These are phyloP conservation scores for Pao palembangensis DNA, from an alignment of 2,113 vertebrate species.

Conservation along the genomic window DNA sequence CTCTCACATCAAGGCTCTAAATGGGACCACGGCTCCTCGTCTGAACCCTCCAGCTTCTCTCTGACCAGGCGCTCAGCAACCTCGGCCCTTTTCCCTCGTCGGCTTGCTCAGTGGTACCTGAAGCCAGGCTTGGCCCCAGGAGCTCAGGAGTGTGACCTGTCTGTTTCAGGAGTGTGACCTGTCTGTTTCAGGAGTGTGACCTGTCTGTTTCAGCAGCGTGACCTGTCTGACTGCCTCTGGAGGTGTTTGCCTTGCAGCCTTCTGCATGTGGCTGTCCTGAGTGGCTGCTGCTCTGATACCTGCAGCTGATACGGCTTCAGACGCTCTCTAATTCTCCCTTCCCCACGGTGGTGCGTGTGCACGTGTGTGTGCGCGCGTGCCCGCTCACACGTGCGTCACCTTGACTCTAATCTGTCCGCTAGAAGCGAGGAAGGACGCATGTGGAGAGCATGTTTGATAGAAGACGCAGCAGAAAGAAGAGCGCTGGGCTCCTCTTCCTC, in stretches of 20 bases:
- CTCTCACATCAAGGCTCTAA: no score
- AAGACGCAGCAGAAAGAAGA: no score
- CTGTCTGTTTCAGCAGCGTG: no score
- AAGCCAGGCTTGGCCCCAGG: conserved; percentile 35
- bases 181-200: no score
- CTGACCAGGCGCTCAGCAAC: no score
- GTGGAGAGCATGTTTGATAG: conserved; percentile 45
- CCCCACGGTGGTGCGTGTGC: conserved; percentile 7
- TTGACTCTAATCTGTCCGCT: conserved; percentile 22
- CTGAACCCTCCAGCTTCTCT: conserved; percentile 11
- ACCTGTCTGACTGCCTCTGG: conserved; percentile 7
- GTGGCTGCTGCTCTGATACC: conserved; percentile 34
- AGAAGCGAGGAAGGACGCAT: conserved; percentile 4
- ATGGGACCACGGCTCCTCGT: conserved; percentile 28
- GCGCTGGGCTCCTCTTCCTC: no score
- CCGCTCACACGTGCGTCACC: conserved; percentile 23
- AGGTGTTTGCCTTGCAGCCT: conserved; percentile 53
- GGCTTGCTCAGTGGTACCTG: conserved; percentile 39
- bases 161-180: no score
- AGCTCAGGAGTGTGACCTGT: no score
- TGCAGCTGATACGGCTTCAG: conserved; percentile 22
- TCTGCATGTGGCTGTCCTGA: conserved; percentile 57
- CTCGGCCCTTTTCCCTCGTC: conserved; percentile 8
- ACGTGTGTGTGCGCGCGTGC: not conserved
- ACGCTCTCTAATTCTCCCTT: conserved; percentile 37